These are phyloP conservation scores for Sibirionetta formosa DNA, from an alignment of 2,797 vertebrate species.

Conservation along the genomic window DNA sequence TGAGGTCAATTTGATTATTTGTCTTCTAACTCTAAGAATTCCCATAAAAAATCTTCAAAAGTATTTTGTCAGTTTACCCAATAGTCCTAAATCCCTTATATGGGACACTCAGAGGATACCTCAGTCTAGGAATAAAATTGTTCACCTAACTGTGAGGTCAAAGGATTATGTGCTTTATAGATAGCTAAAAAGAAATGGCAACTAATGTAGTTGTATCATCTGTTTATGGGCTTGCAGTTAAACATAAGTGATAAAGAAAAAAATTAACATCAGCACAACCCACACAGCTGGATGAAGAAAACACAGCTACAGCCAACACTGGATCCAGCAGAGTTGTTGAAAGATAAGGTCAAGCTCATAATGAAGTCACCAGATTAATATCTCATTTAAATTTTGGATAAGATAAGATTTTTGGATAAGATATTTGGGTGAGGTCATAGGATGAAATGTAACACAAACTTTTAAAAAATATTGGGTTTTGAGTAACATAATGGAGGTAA, in stretches of 20 bases:
- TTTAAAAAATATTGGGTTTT: background rate
- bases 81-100: background rate
- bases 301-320: background rate
- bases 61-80: background rate
- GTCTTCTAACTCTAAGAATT: background rate
- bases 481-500: background rate
- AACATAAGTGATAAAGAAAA: background rate
- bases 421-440: background rate
- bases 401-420: too few species aligned
- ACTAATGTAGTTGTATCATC: background rate
- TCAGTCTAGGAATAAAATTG: background rate
- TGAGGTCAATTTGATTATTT: background rate
- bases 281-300: background rate
- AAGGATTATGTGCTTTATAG: background rate
- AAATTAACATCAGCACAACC: background rate
- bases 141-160: background rate
- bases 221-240: background rate
- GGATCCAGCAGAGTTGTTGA: background rate
- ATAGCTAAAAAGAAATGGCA: background rate
- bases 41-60: background rate
- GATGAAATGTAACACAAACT: conserved; percentile 10
- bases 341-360: background rate
- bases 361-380: conserved; percentile 16
- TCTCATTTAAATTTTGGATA: background rate
- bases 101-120: background rate